A percentile compares a stretch with the other conserved stretches of the same genome.
Evolutionary conservation across 2,797 vertebrate genomes (phyloP).

Genomic region (Mus caroli): DNA sequence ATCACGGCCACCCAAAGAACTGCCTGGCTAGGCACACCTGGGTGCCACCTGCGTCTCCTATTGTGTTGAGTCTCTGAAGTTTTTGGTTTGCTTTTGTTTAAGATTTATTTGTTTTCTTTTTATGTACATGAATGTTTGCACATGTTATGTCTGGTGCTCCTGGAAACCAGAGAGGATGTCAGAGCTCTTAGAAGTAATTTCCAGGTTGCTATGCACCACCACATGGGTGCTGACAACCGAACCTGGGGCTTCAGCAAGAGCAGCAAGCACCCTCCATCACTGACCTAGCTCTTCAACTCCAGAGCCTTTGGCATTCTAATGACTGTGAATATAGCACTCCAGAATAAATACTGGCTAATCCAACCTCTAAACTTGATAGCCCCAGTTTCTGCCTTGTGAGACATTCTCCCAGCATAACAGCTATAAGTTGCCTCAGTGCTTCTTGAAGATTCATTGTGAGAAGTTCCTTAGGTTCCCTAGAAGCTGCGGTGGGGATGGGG

Average conservation of each 20-base stretch:
- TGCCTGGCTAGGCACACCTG: not conserved
- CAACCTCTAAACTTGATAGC: not conserved
- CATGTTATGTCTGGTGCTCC: not conserved
- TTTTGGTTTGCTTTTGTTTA: not conserved
- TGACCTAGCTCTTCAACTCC: not conserved
- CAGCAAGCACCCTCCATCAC: too few relatives aligned
- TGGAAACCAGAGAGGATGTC: not conserved
- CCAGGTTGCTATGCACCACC: not conserved
- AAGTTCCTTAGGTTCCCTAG: not conserved
- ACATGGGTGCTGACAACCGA: not conserved
- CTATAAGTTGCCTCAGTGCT: not conserved
- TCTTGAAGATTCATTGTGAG: not conserved
- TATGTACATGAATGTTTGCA: not conserved
- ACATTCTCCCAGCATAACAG: not conserved
- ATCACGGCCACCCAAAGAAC: not conserved
- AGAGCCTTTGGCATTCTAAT: not conserved
- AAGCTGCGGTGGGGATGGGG: not conserved
- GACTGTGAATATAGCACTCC: not conserved
- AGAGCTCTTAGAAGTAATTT: not conserved
- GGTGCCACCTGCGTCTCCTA: not conserved
- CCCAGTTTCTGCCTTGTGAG: conserved; percentile 36
- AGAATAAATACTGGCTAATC: not conserved
- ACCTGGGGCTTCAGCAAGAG: not conserved
- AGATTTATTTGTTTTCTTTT: not conserved
- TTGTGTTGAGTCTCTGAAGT: not conserved